These are phyloP conservation scores for Lagopus muta DNA, from an alignment of 2,113 vertebrate genomes.

Conservation along the genomic window DNA sequence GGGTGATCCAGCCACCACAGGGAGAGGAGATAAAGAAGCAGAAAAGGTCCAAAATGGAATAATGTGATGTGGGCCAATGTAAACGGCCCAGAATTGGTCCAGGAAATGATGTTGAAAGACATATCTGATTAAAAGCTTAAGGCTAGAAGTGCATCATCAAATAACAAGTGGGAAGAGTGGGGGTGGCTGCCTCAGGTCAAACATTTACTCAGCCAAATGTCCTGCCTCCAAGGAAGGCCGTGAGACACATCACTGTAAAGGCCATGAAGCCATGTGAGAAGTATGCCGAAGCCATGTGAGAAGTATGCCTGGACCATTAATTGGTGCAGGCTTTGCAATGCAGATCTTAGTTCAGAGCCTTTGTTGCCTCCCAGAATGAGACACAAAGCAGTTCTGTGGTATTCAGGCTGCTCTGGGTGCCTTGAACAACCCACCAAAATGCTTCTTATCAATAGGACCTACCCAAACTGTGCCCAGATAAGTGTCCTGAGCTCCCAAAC, in stretches of 20 bases:
- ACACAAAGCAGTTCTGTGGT: neutral
- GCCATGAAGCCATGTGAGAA: neutral
- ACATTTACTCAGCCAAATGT: neutral
- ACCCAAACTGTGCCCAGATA: neutral
- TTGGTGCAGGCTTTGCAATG: neutral
- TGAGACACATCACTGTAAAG: neutral
- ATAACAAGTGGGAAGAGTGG: neutral
- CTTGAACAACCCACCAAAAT: neutral
- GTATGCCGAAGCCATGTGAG: neutral
- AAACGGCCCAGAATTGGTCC: neutral
- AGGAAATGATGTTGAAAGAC: neutral
- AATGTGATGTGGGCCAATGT: neutral
- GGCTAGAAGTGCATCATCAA: neutral
- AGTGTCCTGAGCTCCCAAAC: neutral
- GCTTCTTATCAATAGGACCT: fast-evolving
- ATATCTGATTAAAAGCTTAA: neutral
- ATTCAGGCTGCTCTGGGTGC: neutral
- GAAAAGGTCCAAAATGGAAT: neutral
- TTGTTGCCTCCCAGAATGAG: neutral
- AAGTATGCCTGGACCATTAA: neutral
- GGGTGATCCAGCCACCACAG: neutral
- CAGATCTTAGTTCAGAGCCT: neutral
- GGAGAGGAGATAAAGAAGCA: neutral
- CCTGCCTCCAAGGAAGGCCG: neutral
- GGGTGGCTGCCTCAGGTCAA: neutral